Conservation (phyloP, 2,888 invertebrate genomes). For the Linyphia triangularis region DNA sequence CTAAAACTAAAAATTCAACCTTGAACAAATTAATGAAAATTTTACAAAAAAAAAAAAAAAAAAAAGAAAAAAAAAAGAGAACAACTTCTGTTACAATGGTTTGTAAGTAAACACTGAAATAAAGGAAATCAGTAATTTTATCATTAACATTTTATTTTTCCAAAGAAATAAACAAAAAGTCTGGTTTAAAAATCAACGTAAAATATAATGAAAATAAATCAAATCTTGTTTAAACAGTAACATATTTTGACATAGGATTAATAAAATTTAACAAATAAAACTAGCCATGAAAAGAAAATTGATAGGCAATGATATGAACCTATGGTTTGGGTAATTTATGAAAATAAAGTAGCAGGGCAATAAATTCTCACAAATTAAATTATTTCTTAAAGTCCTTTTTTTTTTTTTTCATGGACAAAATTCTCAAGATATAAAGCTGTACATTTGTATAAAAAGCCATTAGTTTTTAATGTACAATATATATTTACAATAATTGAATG, state of each 20-base stretch:
- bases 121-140: no score
- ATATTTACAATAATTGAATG: conserved; percentile 61
- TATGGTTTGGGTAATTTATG: neutral
- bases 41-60: no score
- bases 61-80: no score
- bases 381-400: neutral
- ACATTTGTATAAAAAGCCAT: conserved; percentile 67
- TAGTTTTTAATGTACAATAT: conserved; percentile 51
- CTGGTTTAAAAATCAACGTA: neutral
- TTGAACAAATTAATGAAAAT: no score
- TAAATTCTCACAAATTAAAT: conserved; percentile 1
- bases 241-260: neutral
- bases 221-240: neutral
- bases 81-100: no score
- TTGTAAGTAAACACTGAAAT: no score
- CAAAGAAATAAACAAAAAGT: neutral
- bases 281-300: no score
- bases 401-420: neutral
- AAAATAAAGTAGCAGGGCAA: neutral
- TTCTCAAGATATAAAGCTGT: conserved; percentile 68
- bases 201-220: neutral
- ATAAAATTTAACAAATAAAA: neutral
- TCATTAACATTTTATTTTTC: neutral
- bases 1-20: no score
- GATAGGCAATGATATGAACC: conserved; percentile 8